Evolutionary conservation across 1,140 invertebrate genomes (phyloP).

Genomic region (Drosophila arizonae): DNA sequence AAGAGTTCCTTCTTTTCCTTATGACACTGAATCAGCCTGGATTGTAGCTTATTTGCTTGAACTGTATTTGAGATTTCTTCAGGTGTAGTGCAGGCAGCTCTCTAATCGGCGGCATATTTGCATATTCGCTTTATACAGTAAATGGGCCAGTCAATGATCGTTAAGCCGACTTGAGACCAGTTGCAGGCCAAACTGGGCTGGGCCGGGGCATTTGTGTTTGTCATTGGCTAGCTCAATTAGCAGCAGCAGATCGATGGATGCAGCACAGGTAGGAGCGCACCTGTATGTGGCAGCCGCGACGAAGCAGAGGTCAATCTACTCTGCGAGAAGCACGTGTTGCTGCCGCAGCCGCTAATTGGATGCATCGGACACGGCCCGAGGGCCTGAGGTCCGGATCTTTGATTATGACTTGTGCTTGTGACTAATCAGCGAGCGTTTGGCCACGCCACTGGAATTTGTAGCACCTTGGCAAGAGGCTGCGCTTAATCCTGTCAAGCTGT

Average conservation of each 20-base stretch:
- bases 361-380: slow-evolving; percentile 39
- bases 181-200: slow-evolving; percentile 41
- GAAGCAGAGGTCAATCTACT: slow-evolving; percentile 41
- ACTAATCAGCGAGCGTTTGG: slow-evolving; percentile 62
- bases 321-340: slow-evolving; percentile 36
- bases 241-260: slow-evolving; percentile 57
- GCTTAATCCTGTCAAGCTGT: slow-evolving; percentile 77
- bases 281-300: slow-evolving; percentile 35
- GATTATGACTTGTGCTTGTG: slow-evolving; percentile 67
- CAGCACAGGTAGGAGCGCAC: slow-evolving; percentile 37
- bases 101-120: slow-evolving; percentile 78
- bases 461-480: slow-evolving; percentile 26
- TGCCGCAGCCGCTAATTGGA: slow-evolving; percentile 36
- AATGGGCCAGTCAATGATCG: slow-evolving; percentile 76
- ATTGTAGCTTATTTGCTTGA: too few relatives aligned
- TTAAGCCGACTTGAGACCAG: slow-evolving; percentile 68
- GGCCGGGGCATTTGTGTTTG: slow-evolving; percentile 62
- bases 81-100: slow-evolving; percentile 22
- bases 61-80: background rate
- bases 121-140: slow-evolving; percentile 74
- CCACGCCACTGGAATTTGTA: slow-evolving; percentile 51
- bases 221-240: slow-evolving; percentile 71
- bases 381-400: slow-evolving; percentile 20
- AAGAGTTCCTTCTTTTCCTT: too few relatives aligned
- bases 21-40: too few relatives aligned